These are phyloP conservation scores for Gastrophryne carolinensis DNA, from an alignment of 2,797 vertebrate species.

Conservation along the genomic window DNA sequence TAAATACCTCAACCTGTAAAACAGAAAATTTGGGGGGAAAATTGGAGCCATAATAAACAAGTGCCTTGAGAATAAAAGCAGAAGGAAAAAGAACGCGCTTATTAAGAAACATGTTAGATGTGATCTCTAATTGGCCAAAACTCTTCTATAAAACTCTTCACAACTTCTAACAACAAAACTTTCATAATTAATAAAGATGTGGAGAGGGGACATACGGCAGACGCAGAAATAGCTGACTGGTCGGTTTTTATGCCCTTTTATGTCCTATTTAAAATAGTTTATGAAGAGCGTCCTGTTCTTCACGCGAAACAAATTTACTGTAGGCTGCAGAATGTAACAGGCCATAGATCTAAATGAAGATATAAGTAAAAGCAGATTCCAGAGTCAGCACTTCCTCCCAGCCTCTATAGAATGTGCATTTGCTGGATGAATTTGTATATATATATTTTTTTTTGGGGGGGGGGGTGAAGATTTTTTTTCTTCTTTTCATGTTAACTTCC, in stretches of 20 bases:
- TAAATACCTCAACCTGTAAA: too few relatives aligned
- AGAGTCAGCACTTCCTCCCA: neutral
- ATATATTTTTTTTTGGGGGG: conserved; percentile 12
- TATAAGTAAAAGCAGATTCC: conserved; percentile 15
- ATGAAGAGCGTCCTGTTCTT: neutral
- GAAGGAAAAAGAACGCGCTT: too few relatives aligned
- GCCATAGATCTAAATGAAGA: conserved; percentile 32
- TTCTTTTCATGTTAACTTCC: conserved; percentile 18
- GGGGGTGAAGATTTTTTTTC: conserved; percentile 25
- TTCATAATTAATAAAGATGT: neutral
- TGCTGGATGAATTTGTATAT: conserved; percentile 6
- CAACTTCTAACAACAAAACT: neutral
- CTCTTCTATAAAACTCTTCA: neutral
- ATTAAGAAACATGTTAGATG: too few relatives aligned
- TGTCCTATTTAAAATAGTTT: conserved; percentile 25
- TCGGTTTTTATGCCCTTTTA: neutral
- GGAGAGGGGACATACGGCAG: neutral
- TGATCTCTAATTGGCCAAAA: neutral
- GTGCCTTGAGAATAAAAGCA: too few relatives aligned
- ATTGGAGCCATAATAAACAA: too few relatives aligned
- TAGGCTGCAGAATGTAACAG: neutral
- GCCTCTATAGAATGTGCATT: neutral
- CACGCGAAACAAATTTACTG: conserved; percentile 4
- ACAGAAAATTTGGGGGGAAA: too few relatives aligned
- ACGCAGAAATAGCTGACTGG: neutral